phyloP scores from a whole-genome alignment of 1,140 invertebrate species.

The Dendroctonus valens region DNA sequence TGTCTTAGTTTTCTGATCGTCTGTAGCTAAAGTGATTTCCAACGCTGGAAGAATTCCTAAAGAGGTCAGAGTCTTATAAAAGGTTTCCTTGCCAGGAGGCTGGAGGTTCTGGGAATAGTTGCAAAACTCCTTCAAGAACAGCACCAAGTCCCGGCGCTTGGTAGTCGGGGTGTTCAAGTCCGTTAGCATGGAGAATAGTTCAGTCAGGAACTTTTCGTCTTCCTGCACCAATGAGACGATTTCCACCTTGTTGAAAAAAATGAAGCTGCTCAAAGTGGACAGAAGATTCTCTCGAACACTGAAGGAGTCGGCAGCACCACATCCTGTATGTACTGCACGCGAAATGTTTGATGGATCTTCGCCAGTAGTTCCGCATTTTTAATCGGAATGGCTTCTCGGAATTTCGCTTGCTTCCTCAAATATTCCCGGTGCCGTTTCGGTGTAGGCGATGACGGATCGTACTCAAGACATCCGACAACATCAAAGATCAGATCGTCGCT shows the following conservation, averaged over 20 bases:
- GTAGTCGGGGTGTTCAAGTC: conserved; percentile 80
- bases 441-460: conserved; percentile 82
- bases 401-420: conserved; percentile 85
- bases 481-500: conserved; percentile 94
- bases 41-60: conserved; percentile 91
- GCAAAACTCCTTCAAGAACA: conserved; percentile 99
- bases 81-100: conserved; percentile 93
- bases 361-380: conserved; percentile 90
- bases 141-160: conserved; percentile 89
- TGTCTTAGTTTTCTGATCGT: conserved; percentile 90
- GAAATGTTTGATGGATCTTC: conserved; percentile 99
- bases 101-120: conserved; percentile 98
- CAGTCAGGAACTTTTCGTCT: conserved; percentile 93
- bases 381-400: conserved; percentile 94
- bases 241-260: conserved; percentile 99
- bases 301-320: conserved; percentile 98
- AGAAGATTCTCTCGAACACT: conserved; percentile 99
- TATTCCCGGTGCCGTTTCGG: conserved; percentile 95
- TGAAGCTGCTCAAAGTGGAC: conserved; percentile 95
- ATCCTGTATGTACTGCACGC: conserved; percentile 99
- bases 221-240: conserved; percentile 98
- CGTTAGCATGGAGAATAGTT: conserved; percentile 91
- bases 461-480: conserved; percentile 97
- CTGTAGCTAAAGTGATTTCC: conserved; percentile 91
- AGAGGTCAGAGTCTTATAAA: conserved; percentile 94